A percentile compares a stretch with the other conserved stretches of the same genome.
Conservation (phyloP, 2,888 invertebrate species). For the Oligia strigilis region DNA sequence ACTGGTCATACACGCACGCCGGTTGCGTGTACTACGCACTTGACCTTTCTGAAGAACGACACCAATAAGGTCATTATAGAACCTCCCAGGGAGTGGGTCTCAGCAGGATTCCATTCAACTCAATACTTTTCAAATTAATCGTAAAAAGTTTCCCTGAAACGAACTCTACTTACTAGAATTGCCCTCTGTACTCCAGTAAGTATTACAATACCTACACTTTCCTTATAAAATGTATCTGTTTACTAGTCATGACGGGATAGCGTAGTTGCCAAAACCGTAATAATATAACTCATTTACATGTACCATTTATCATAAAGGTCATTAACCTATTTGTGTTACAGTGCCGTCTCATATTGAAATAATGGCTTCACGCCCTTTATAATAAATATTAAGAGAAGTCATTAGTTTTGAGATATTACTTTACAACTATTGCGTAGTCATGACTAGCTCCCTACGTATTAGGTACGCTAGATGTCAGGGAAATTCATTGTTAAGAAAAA, state of each 20-base stretch:
- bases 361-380: constrained; percentile 10
- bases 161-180: too few species aligned
- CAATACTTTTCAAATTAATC: too few species aligned
- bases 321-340: constrained; percentile 42
- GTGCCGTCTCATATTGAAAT: constrained; percentile 9
- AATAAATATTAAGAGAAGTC: background rate
- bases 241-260: constrained; percentile 9
- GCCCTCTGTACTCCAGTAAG: background rate
- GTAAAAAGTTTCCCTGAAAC: too few species aligned
- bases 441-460: background rate
- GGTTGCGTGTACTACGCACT: too few species aligned
- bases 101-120: too few species aligned
- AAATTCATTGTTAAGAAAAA: background rate
- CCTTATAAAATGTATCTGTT: constrained; percentile 30
- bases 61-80: too few species aligned
- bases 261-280: constrained; percentile 46
- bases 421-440: background rate
- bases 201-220: constrained; percentile 18
- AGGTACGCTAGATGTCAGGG: too few species aligned
- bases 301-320: constrained; percentile 32
- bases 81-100: too few species aligned
- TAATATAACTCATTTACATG: constrained; percentile 25
- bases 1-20: too few species aligned
- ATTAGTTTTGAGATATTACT: background rate
- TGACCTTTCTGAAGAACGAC: too few species aligned